phyloP scores from a whole-genome alignment of 2,888 invertebrate species.

The Hyles lineata region DNA sequence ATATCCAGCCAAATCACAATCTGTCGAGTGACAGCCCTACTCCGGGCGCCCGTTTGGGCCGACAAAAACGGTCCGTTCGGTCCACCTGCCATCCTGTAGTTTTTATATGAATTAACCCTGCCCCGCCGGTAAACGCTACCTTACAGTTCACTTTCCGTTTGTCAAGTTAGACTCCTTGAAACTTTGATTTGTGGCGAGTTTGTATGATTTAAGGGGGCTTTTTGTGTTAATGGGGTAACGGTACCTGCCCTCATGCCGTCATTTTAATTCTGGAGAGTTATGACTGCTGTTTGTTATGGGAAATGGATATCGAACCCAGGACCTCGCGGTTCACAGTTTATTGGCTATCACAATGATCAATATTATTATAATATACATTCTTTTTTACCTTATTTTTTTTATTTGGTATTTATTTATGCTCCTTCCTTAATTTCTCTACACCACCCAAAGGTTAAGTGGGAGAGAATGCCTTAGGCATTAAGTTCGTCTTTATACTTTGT shows the following conservation, averaged over 20 bases:
- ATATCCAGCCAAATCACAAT: not conserved
- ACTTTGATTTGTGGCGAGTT: conserved; percentile 1
- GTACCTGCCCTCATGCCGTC: not conserved
- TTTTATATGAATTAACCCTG: conserved; percentile 44
- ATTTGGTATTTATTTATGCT: too few relatives aligned
- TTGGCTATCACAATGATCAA: too few relatives aligned
- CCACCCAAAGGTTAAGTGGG: too few relatives aligned
- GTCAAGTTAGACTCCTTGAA: conserved; percentile 11
- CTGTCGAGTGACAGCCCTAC: not conserved
- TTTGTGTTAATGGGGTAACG: not conserved
- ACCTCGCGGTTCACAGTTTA: too few relatives aligned
- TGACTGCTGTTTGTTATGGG: too few relatives aligned
- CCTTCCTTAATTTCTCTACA: too few relatives aligned
- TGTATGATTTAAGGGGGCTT: not conserved
- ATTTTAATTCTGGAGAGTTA: too few relatives aligned
- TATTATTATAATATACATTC: too few relatives aligned
- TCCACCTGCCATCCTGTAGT: conserved; percentile 42
- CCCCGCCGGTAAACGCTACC: conserved; percentile 23
- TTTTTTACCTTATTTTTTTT: too few relatives aligned
- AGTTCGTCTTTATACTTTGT: too few relatives aligned
- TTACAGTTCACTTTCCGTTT: conserved; percentile 21
- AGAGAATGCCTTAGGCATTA: too few relatives aligned
- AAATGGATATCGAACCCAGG: too few relatives aligned
- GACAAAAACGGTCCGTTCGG: conserved; percentile 34
- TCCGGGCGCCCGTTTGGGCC: conserved; percentile 27